A percentile compares a stretch with the other conserved stretches of the same genome.
Evolutionary conservation across 2,888 invertebrate species (phyloP).

Genomic region (Protophormia terraenovae): DNA sequence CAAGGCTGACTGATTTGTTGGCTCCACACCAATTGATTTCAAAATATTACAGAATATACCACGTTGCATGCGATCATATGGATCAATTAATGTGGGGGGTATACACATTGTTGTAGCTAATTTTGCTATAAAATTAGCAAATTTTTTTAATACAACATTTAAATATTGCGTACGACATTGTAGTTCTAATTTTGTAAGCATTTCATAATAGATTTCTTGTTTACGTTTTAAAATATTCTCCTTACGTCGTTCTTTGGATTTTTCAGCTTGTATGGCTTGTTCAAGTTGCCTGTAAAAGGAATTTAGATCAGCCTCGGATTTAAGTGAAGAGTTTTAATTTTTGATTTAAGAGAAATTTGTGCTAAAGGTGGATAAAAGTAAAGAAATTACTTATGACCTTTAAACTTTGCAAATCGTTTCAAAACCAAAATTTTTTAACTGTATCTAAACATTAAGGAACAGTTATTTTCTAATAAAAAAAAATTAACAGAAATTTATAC

Average conservation of each 20-base stretch:
- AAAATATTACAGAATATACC: conserved; percentile 77
- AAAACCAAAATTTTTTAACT: no score
- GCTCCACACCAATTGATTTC: conserved; percentile 76
- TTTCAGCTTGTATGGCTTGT: conserved; percentile 72
- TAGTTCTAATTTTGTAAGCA: conserved; percentile 76
- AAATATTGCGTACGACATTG: conserved; percentile 77
- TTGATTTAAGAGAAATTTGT: no score
- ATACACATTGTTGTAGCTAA: conserved; percentile 77
- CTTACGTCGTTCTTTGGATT: conserved; percentile 73
- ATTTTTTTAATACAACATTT: conserved; percentile 76
- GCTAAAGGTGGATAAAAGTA: no score
- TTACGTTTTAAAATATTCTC: conserved; percentile 75
- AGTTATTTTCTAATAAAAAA: neutral
- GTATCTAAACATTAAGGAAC: neutral
- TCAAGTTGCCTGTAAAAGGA: conserved; percentile 74
- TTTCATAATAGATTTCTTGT: conserved; percentile 76
- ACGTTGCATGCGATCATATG: conserved; percentile 78
- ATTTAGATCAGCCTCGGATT: no score
- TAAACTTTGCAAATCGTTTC: no score
- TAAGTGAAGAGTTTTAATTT: neutral
- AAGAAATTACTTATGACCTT: no score
- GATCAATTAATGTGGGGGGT: conserved; percentile 75
- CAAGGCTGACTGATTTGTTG: conserved; percentile 73
- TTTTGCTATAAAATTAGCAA: conserved; percentile 76
- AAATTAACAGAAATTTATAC: no score